Evolutionary conservation across 2,888 invertebrate species (phyloP).

Genomic region (Pyrochroa serraticornis): DNA sequence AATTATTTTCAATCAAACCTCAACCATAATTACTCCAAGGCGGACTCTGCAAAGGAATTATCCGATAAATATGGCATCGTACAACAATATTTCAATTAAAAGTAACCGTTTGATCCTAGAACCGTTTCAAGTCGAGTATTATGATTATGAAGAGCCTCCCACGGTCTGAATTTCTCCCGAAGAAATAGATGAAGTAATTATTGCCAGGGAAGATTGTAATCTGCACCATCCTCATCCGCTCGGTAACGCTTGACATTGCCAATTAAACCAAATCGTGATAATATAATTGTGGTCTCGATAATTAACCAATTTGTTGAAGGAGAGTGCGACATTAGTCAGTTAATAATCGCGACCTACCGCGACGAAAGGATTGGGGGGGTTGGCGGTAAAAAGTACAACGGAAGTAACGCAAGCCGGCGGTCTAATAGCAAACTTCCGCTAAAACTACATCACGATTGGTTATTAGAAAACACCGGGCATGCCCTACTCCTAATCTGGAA

Average conservation of each 20-base stretch:
- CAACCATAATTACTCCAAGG: conserved; percentile 14
- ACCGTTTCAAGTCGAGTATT: background rate
- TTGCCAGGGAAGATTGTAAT: conserved; percentile 4
- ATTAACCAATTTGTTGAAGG: conserved; percentile 22
- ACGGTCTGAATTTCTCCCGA: background rate
- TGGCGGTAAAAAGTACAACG: conserved; percentile 30
- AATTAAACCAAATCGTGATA: conserved; percentile 3
- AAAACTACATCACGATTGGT: conserved; percentile 40
- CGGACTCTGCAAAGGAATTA: background rate
- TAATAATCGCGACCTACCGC: conserved; percentile 35
- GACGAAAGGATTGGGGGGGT: conserved; percentile 34
- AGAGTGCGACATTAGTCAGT: conserved; percentile 14
- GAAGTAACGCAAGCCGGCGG: conserved; percentile 38
- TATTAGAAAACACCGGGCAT: conserved; percentile 38
- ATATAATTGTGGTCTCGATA: conserved; percentile 6
- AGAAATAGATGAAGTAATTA: conserved; percentile 6
- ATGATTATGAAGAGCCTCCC: background rate
- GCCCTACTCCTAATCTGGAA: conserved; percentile 39
- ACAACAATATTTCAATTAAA: conserved; percentile 7
- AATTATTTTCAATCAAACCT: conserved; percentile 25
- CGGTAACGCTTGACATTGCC: conserved; percentile 5
- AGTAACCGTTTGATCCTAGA: background rate
- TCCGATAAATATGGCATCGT: conserved; percentile 1
- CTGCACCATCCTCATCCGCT: background rate
- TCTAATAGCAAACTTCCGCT: conserved; percentile 43